Base-by-base conservation (phyloP, 2,113 vertebrate genomes). In the Bubalus kerabau region DNA sequence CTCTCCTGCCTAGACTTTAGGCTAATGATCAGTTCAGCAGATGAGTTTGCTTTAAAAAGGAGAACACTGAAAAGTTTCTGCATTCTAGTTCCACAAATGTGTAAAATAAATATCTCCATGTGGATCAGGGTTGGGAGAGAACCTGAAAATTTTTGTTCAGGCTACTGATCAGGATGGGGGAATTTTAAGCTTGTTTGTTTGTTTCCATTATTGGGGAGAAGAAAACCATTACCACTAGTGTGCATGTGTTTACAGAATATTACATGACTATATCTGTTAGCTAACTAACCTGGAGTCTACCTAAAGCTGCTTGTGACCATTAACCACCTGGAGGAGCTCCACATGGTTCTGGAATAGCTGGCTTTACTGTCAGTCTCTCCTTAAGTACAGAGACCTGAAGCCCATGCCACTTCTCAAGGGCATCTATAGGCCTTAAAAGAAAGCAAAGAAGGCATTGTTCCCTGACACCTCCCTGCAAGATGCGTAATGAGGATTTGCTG, bases 361-460 rank as follows among this genome's bases (percentile, higher is more conserved):
- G 36, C 54, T 86, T 83, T 71, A 46, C 5, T 80, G 15, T 82
- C 36, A 60, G n/a, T 64, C 28, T 78, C 74, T 50, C 54, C 30
- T n/a, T 48, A 81, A 91, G n/a, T 46, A 57, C 2, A 87, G 23
- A 85, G 17, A 84, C 71, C 52, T 92, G 4, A 12, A 85, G 46
- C 16, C 54, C 16, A 19, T 36, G 50, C 21, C 56, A 21, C 13
- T 52, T 64, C 76, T 78, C 87, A 81, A 74, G 57, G 52, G 7
- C 56, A 95, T 36, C 60, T 74, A 11, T 24, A 76, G 43, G 11
- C 59, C 67, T 91, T 93, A 64, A 93, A 64, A 81, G 67, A 95
- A 30, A 16, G 19, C 46, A 64, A 92, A 71, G 16, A 91, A 15
- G 16, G 71, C 54, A 71, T 54, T 40, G 30, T n/a, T 3, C 21